These are phyloP conservation scores for Iguana delicatissima DNA, from an alignment of 2,797 vertebrate genomes.

Conservation along the genomic window DNA sequence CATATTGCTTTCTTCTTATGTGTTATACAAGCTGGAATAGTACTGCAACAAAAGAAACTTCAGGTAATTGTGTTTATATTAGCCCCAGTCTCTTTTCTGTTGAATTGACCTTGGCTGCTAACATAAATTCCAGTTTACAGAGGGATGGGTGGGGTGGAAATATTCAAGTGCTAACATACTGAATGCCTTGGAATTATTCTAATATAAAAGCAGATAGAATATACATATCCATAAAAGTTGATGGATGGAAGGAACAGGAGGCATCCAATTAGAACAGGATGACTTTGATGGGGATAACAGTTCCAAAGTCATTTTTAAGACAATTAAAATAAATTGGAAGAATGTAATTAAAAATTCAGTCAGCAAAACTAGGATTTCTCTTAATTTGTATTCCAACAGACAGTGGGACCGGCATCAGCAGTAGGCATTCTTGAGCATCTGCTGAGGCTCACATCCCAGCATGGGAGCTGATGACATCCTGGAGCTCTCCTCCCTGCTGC, in stretches of 20 bases:
- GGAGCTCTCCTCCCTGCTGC: neutral
- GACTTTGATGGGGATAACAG: slow-evolving; percentile 56
- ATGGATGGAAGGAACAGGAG: slow-evolving; percentile 57
- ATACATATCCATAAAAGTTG: slow-evolving; percentile 59
- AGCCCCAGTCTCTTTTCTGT: slow-evolving; percentile 10
- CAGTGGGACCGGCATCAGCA: neutral
- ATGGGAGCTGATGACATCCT: neutral
- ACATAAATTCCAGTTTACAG: slow-evolving; percentile 30
- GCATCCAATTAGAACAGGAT: slow-evolving; percentile 61
- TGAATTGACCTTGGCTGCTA: slow-evolving; percentile 18
- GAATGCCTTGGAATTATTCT: slow-evolving; percentile 63
- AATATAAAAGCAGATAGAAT: slow-evolving; percentile 66
- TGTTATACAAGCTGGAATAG: neutral
- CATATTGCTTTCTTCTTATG: neutral
- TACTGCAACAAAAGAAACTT: neutral
- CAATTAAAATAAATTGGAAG: slow-evolving; percentile 52
- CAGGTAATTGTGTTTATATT: neutral
- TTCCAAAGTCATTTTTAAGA: slow-evolving; percentile 46
- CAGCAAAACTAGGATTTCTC: slow-evolving; percentile 42
- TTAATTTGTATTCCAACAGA: slow-evolving; percentile 41
- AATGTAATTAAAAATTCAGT: neutral
- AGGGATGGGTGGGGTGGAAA: neutral
- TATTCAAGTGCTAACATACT: slow-evolving; percentile 56
- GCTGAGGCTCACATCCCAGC: neutral
- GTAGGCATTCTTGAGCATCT: neutral